Percentiles rank a stretch among this genome's conserved stretches.
phyloP scores from a whole-genome alignment of 2,888 invertebrate genomes.

The Merodon equestris region DNA sequence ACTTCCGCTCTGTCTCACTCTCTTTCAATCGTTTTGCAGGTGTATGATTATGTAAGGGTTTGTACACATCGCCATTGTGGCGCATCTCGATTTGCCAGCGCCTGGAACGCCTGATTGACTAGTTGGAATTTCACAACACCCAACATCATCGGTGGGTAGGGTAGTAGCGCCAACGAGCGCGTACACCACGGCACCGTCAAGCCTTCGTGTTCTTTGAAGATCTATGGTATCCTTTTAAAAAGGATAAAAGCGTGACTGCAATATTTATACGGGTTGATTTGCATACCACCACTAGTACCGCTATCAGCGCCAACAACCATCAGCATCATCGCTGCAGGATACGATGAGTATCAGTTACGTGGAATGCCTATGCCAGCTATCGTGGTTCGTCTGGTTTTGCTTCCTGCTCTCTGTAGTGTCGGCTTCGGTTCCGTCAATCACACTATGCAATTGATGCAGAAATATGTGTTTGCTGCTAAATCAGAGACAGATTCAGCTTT shows the following conservation, averaged over 20 bases:
- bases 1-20: too few relatives aligned
- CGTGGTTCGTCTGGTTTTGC: background rate
- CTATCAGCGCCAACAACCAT: too few relatives aligned
- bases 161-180: slow-evolving; percentile 27
- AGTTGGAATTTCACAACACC: slow-evolving; percentile 31
- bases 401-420: background rate
- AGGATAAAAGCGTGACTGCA: slow-evolving; percentile 70
- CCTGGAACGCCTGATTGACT: slow-evolving; percentile 19
- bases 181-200: slow-evolving; percentile 29
- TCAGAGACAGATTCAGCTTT: slow-evolving; percentile 17
- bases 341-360: slow-evolving; percentile 21
- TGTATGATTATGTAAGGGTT: too few relatives aligned
- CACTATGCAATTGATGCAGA: slow-evolving; percentile 60
- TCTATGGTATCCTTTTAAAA: slow-evolving; percentile 68
- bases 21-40: too few relatives aligned
- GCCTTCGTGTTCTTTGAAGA: slow-evolving; percentile 69
- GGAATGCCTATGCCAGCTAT: slow-evolving; percentile 46
- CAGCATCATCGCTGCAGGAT: too few relatives aligned
- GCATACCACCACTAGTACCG: slow-evolving; percentile 49
- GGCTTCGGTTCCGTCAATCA: slow-evolving; percentile 44
- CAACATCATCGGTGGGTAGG: background rate
- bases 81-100: slow-evolving; percentile 36
- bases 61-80: slow-evolving; percentile 14
- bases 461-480: slow-evolving; percentile 64
- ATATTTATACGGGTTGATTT: slow-evolving; percentile 70